These are phyloP conservation scores for Ceratina australensis DNA, from an alignment of 1,140 invertebrate genomes.

Conservation along the genomic window DNA sequence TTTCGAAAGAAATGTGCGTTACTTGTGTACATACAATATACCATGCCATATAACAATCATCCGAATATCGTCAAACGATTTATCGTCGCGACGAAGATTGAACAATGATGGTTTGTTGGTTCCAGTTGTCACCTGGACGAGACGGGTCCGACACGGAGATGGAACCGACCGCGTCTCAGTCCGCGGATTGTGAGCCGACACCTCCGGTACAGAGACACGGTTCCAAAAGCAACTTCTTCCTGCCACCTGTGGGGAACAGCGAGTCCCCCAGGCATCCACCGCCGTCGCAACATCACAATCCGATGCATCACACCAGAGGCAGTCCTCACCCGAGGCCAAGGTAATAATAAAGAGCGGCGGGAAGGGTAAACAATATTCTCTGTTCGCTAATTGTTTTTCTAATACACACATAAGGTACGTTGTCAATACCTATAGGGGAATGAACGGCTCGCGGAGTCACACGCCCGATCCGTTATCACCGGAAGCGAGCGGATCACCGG, in stretches of 20 bases:
- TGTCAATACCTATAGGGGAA: conserved; percentile 74
- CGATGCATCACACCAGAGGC: conserved; percentile 84
- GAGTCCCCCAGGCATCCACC: conserved; percentile 83
- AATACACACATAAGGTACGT: conserved; percentile 35
- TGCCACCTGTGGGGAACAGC: conserved; percentile 83
- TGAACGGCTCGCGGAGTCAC: conserved; percentile 84
- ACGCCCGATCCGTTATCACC: conserved; percentile 85
- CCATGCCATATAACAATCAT: neutral
- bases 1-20: conserved; percentile 42
- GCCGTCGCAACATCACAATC: conserved; percentile 78
- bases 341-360: conserved; percentile 62
- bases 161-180: conserved; percentile 92
- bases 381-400: conserved; percentile 27
- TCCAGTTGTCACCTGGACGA: conserved; percentile 88
- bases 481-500: conserved; percentile 76
- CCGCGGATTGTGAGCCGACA: conserved; percentile 95
- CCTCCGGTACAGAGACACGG: conserved; percentile 93
- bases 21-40: conserved; percentile 24
- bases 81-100: neutral
- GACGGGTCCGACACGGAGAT: conserved; percentile 89
- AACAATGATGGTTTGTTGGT: conserved; percentile 18
- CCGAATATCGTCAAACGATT: neutral
- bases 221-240: conserved; percentile 95
- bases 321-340: conserved; percentile 88
- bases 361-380: neutral